Base-by-base conservation (phyloP, 1,140 invertebrate species). In the Drosophila tsacasi region DNA sequence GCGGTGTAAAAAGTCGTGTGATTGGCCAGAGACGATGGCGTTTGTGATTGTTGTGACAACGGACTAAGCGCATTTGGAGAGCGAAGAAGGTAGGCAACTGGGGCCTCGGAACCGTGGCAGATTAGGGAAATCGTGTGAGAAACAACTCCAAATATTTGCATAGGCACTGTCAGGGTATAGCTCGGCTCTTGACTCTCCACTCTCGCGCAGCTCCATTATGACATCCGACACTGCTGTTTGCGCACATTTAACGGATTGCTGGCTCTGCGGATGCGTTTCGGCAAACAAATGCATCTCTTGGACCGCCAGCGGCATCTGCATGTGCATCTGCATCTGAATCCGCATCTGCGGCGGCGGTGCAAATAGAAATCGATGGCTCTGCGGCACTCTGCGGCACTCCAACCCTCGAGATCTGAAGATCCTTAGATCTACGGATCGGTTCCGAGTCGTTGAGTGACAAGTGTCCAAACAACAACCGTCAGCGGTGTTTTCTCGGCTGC, bases 181-280 rank as follows among this genome's bases (percentile, higher is more conserved):
- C 49, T 30, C 10, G 10, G 10, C 49, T 55, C 49, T 55, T 55
- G 32, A 37, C 52, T 55, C 32, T 17, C 21, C 46, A 49, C 46
- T 49, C 46, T 52, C 25, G 25, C 32, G 19, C 57, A 50, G 50
- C 76, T 81, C 82, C 83, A 83, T 72, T 83, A 87, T 80, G 86
- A 85, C 75, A 89, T 81, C 60, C 72, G 84, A 90, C 74, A 79
- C 85, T 75, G 80, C 82, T 89, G 78, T 89, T 89, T 89, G 84
- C 84, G 60, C 85, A 89, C 85, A 89, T 89, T 90, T 90, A 89
- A 89, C 84, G 84, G 84, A 90, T 89, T 85, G 89, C 81, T 87
- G 80, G 52, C 73, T 81, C 62, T 83, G 72, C 82, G 81, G 82
- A 86, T 69, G 65, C 62, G 47, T 65, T 86, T 71, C 64, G 42